Conservation (phyloP, 2,113 vertebrate genomes). For the Amazona vittata region DNA sequence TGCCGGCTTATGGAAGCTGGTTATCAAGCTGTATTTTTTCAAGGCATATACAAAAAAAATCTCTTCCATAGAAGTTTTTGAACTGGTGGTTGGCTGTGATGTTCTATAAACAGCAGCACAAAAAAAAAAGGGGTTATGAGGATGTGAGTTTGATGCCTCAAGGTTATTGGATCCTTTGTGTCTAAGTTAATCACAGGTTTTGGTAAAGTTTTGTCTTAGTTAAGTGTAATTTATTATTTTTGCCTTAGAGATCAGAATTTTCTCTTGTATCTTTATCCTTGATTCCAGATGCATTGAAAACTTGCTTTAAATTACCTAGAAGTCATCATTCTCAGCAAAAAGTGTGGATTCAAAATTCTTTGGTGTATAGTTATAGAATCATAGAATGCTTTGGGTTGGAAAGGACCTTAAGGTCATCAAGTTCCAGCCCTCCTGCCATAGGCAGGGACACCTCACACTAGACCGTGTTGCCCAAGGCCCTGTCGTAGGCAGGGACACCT, state of each 20-base stretch:
- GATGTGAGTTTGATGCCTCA: neutral
- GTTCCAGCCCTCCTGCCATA: neutral
- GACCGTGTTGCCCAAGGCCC: neutral
- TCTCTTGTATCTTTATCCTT: neutral
- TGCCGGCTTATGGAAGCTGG: neutral
- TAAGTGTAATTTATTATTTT: neutral
- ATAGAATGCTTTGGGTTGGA: neutral
- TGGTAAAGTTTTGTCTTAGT: neutral
- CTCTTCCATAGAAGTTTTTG: neutral
- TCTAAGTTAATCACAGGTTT: neutral
- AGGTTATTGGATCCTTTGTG: neutral
- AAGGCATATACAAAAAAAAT: neutral
- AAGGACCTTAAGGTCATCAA: neutral
- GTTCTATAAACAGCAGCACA: neutral
- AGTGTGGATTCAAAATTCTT: neutral
- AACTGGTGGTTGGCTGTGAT: neutral
- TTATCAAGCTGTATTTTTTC: neutral
- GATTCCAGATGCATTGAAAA: neutral
- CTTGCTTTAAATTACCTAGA: neutral
- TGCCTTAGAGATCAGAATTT: neutral
- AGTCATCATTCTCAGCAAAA: neutral
- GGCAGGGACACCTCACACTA: neutral
- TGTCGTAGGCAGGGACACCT: too few species aligned
- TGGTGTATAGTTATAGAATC: neutral
- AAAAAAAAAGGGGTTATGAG: neutral